These are phyloP conservation scores for Andrena bicolor DNA, from an alignment of 2,888 invertebrate species.

Conservation along the genomic window DNA sequence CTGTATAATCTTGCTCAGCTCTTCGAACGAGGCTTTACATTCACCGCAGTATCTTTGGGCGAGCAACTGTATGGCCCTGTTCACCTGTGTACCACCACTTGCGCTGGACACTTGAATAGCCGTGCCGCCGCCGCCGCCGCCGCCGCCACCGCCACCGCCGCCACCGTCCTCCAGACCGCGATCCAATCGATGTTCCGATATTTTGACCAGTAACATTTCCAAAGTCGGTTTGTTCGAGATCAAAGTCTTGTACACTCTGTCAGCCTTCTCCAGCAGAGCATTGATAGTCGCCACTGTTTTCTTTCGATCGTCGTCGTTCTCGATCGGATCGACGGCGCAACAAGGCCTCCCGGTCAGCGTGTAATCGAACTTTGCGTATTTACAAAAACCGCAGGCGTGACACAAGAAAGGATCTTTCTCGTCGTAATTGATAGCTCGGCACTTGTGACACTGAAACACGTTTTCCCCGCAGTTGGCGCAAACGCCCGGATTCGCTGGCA, in stretches of 20 bases:
- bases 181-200: conserved; percentile 94
- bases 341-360: conserved; percentile 95
- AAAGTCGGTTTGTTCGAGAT: conserved; percentile 95
- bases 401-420: conserved; percentile 99
- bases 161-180: conserved; percentile 87
- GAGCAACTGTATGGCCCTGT: conserved; percentile 96
- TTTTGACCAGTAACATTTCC: conserved; percentile 94
- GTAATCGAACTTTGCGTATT: conserved; percentile 99
- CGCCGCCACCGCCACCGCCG: no score
- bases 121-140: conserved; percentile 71
- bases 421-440: conserved; percentile 99
- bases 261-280: conserved; percentile 96
- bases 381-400: conserved; percentile 99
- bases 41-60: conserved; percentile 98
- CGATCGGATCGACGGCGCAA: conserved; percentile 98
- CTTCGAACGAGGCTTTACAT: conserved; percentile 97
- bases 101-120: conserved; percentile 83
- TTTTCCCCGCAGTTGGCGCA: conserved; percentile 99
- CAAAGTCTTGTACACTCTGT: conserved; percentile 96
- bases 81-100: conserved; percentile 88
- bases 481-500: conserved; percentile 98
- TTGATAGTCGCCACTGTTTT: conserved; percentile 97
- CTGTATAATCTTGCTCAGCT: conserved; percentile 95
- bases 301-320: conserved; percentile 98
- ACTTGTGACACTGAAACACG: conserved; percentile 99